Conservation (phyloP, 2,113 vertebrate species). For the Ctenomys sociabilis region DNA sequence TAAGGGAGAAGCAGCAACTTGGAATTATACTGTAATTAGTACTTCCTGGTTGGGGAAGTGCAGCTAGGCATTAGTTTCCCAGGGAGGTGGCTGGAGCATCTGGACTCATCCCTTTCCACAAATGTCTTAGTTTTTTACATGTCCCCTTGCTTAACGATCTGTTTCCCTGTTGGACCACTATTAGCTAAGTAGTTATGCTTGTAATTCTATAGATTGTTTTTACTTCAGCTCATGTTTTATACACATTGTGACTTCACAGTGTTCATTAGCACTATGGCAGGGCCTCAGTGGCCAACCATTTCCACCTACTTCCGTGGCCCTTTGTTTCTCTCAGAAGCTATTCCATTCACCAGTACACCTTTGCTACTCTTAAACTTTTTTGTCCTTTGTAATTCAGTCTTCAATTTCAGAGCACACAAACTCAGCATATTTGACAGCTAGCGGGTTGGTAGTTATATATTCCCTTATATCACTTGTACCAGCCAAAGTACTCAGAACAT, state of each 20-base stretch:
- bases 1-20: background rate
- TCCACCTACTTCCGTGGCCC: background rate
- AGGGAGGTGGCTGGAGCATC: background rate
- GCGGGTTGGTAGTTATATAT: background rate
- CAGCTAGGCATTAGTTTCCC: background rate
- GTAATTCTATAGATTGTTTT: background rate
- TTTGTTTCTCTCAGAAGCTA: background rate
- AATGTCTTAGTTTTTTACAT: background rate
- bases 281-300: background rate
- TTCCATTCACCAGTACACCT: background rate
- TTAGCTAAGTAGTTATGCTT: background rate
- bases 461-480: background rate
- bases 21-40: background rate
- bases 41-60: background rate
- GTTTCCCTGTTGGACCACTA: background rate
- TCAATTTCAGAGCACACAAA: background rate
- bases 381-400: background rate
- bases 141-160: background rate
- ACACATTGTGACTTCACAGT: background rate
- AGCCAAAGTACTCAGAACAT: background rate
- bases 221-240: background rate
- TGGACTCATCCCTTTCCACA: background rate
- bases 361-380: background rate
- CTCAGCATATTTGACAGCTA: background rate
- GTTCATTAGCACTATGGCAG: background rate